Conservation (phyloP, 2,797 vertebrate species). For the Tapera naevia region DNA sequence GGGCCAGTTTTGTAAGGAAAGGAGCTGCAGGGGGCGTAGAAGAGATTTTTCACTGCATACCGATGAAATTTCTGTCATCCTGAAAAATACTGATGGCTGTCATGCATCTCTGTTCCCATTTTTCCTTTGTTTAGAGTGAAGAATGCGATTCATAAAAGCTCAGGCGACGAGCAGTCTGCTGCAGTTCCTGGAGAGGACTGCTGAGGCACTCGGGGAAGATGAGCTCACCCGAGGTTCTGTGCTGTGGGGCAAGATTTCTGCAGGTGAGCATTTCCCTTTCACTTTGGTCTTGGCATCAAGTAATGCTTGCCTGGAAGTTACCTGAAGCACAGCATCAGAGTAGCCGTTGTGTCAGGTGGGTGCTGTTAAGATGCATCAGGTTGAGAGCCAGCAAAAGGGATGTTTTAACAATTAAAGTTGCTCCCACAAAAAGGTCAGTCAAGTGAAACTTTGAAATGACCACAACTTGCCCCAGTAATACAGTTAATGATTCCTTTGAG, state of each 20-base stretch:
- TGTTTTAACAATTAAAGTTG: not conserved
- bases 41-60: too few species aligned
- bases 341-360: not conserved
- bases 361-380: not conserved
- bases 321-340: not conserved
- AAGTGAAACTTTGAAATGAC: not conserved
- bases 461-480: not conserved
- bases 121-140: conserved; percentile 71
- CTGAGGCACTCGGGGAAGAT: conserved; percentile 89
- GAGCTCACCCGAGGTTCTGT: conserved; percentile 86
- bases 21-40: too few species aligned
- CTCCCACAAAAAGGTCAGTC: not conserved
- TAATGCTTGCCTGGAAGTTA: not conserved
- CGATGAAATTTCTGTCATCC: not conserved
- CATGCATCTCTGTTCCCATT: not conserved
- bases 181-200: conserved; percentile 91
- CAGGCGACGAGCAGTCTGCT: conserved; percentile 91
- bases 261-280: conserved; percentile 77
- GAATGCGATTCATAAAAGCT: conserved; percentile 87
- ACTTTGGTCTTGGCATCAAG: not conserved
- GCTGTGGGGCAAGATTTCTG: conserved; percentile 86
- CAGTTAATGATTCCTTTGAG: not conserved
- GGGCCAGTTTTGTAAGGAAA: too few species aligned
- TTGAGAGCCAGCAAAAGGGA: not conserved
- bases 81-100: not conserved